These are phyloP conservation scores for Homarus americanus DNA, from an alignment of 1,140 invertebrate genomes.

Conservation along the genomic window DNA sequence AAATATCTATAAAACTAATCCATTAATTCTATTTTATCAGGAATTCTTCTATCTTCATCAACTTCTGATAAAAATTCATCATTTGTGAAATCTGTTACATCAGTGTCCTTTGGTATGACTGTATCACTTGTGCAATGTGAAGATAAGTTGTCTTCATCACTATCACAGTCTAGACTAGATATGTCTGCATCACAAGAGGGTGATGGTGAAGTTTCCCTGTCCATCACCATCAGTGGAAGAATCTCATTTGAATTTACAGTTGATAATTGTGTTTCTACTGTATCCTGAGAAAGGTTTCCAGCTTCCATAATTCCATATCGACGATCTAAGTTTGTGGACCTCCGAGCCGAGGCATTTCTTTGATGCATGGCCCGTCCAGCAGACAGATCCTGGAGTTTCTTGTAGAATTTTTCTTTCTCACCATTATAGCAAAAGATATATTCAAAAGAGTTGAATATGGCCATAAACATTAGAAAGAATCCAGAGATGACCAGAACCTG, in stretches of 20 bases:
- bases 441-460: conserved; percentile 49
- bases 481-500: conserved; percentile 54
- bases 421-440: conserved; percentile 71
- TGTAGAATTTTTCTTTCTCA: conserved; percentile 62
- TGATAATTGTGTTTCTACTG: not conserved
- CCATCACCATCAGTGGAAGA: conserved; percentile 25
- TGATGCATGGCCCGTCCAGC: conserved; percentile 43
- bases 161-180: conserved; percentile 49
- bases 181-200: conserved; percentile 66
- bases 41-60: conserved; percentile 49
- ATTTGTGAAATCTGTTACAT: conserved; percentile 62
- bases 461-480: conserved; percentile 57
- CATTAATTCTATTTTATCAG: not conserved
- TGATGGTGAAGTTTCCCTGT: conserved; percentile 45
- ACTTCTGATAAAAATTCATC: conserved; percentile 61
- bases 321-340: not conserved
- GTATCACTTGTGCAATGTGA: conserved; percentile 63
- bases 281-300: not conserved
- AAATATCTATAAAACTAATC: not conserved
- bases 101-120: conserved; percentile 61
- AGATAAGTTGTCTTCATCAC: conserved; percentile 34
- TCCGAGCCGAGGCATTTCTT: not conserved
- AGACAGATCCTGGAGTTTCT: conserved; percentile 38
- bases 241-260: conserved; percentile 19
- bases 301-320: not conserved